Evolutionary conservation across 1,140 invertebrate species (phyloP).

Genomic region (Sycophaga agraensis): DNA sequence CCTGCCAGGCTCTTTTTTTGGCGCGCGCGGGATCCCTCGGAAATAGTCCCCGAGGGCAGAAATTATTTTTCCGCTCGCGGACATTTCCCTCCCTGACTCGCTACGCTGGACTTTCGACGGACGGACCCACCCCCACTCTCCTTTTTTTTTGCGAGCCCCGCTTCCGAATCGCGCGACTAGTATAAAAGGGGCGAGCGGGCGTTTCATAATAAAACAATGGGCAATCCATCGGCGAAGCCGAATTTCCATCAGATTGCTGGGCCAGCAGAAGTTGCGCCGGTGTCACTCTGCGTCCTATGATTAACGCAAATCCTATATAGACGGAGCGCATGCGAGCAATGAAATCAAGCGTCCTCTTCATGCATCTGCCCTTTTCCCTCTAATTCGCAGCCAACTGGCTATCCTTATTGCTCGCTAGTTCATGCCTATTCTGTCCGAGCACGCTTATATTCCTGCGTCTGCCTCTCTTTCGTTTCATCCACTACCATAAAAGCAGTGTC

Average conservation of each 20-base stretch:
- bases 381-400: not conserved
- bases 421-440: not conserved
- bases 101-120: not conserved
- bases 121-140: no score
- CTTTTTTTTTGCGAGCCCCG: not conserved
- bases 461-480: not conserved
- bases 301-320: slow-evolving; percentile 40
- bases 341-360: slow-evolving; percentile 18
- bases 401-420: not conserved
- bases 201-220: slow-evolving; percentile 38
- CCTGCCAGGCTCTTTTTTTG: no score
- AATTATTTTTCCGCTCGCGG: slow-evolving; percentile 9
- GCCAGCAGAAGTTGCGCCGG: slow-evolving; percentile 32
- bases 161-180: not conserved
- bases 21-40: not conserved
- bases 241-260: slow-evolving; percentile 37
- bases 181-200: not conserved
- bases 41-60: slow-evolving; percentile 4
- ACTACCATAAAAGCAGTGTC: no score
- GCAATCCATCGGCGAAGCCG: slow-evolving; percentile 34
- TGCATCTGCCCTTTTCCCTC: not conserved
- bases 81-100: not conserved
- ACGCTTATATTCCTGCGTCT: not conserved
- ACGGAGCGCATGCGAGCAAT: not conserved
- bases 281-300: slow-evolving; percentile 40